Evolutionary conservation across 2,797 vertebrate genomes (phyloP), one percentile per base, ranked within the genome.

Genomic region (Galago senegalensis): DNA sequence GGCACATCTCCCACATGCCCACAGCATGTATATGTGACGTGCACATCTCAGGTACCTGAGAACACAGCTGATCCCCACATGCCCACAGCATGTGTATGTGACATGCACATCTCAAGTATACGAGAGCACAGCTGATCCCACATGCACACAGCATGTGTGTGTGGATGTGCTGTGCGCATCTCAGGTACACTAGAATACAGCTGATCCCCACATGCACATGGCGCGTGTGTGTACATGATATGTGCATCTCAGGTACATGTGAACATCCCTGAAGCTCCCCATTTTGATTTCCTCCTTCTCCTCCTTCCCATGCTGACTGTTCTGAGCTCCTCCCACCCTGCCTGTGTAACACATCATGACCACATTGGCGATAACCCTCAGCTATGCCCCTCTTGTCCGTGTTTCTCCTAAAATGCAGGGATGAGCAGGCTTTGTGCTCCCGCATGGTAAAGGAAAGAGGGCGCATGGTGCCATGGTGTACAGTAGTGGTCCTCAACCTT

Each of bases 391-490:
- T 37, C 46, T 46, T 16, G 20, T 58, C 58, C 23, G 6, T 3
- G 11, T 67, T 60, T 16, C 37, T 87, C 58, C 23, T 20, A 7
- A 46, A 75, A 20, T 21, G 6, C 1, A 37, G 10, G 43, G 13
- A 18, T 69, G 80, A 31, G 34, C 3, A 6, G 58, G 53, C 0
- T 0, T 18, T 2, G 2, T 2, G 5, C n/a, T 75, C 21, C 23
- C 16, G 18, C 1, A 14, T n/a, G n/a, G 40, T 13, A 37, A 37
- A 4, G 40, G 40, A 49, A 40, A n/a, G 40, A 49, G 17, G 72
- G n/a, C 67, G 31, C 40, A 4, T 25, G 23, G 53, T 23, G 23
- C 31, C 43, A 1, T 25, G 92, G 16, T 7, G 43, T 56, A 49
- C 13, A 49, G 49, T 13, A 49, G 49, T 14, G 49, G 49, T 14